These are phyloP conservation scores for Colletes gigas DNA, from an alignment of 1,140 invertebrate species.

Conservation along the genomic window DNA sequence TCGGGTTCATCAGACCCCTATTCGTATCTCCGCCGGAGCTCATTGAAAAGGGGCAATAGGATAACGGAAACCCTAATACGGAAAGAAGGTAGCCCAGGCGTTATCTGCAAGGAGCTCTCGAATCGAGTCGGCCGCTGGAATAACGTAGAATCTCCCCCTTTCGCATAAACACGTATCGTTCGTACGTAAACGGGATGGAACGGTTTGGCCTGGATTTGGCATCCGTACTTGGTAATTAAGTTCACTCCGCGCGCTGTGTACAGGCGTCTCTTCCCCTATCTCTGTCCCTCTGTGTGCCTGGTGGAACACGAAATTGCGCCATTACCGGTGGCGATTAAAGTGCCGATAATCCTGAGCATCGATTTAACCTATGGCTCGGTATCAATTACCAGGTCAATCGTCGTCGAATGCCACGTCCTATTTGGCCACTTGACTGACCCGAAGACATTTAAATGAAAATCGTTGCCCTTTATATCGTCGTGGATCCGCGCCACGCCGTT, in stretches of 20 bases:
- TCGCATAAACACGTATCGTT: constrained; percentile 50
- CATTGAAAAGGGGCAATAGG: constrained; percentile 57
- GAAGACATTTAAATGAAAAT: constrained; percentile 45
- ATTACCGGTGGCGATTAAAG: constrained; percentile 53
- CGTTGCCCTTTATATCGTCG: constrained; percentile 29
- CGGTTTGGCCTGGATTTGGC: constrained; percentile 43
- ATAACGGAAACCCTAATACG: constrained; percentile 29
- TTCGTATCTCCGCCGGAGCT: constrained; percentile 36
- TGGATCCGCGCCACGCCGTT: neutral
- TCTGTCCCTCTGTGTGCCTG: neutral
- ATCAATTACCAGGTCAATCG: constrained; percentile 58
- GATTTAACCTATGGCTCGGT: constrained; percentile 58
- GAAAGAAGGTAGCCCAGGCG: neutral
- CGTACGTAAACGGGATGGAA: constrained; percentile 20
- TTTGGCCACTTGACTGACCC: constrained; percentile 40
- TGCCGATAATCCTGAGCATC: constrained; percentile 48
- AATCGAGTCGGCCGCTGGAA: constrained; percentile 26
- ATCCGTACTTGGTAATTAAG: constrained; percentile 47
- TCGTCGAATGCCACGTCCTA: constrained; percentile 45
- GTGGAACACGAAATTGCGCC: constrained; percentile 48
- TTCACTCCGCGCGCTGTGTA: constrained; percentile 14
- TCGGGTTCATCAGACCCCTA: constrained; percentile 51
- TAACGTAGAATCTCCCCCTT: constrained; percentile 31
- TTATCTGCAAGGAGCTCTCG: constrained; percentile 28
- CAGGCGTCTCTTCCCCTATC: neutral